Evolutionary conservation across 2,797 vertebrate species (phyloP), one percentile per base, ranked within the genome.

Genomic region (Pipistrellus pipistrellus): DNA sequence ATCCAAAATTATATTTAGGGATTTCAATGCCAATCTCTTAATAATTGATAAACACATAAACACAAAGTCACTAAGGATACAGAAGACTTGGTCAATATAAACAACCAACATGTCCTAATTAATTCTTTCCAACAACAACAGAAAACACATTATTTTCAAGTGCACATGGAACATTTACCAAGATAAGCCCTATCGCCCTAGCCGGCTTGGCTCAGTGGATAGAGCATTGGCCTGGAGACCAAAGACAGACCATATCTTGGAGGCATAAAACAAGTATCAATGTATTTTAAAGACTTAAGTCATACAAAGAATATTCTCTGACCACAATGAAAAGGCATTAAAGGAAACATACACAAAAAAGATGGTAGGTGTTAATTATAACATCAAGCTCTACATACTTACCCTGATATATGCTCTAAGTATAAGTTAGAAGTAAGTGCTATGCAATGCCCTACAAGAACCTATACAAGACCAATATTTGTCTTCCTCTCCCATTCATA

Each of bases 221-320:
- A 62, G 25, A 62, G 12, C 0, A 1, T 30, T 62, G 25, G 59
- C 59, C 59, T 62, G 12, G 9, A 62, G 27, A 62, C 59, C 27
- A 62, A 46, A 75, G 30, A 85, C 0, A 57, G 41, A 82, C 17
- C 14, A 62, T 27, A 68, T 82, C 21, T 84, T 76, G 41, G n/a
- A n/a, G 12, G 10, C 25, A 81, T 80, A 83, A 96, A 89, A 82
- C 27, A 82, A 87, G 73, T 78, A 32, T 85, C 80, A 71, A 55
- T 51, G 66, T 87, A 83, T 12, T 62, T 84, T 46, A 75, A 91
- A 94, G 35, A 69, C 20, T 93, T 8, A 89, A 73, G 15, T 44
- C 66, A 94, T 17, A 78, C 6, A 87, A 82, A 82, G 23, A 32
- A 51, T 23, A 18, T 32, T 85, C 44, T 17, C 71, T 93, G 30